These are phyloP conservation scores for Phaethon lepturus DNA, from an alignment of 2,113 vertebrate genomes.

Conservation along the genomic window DNA sequence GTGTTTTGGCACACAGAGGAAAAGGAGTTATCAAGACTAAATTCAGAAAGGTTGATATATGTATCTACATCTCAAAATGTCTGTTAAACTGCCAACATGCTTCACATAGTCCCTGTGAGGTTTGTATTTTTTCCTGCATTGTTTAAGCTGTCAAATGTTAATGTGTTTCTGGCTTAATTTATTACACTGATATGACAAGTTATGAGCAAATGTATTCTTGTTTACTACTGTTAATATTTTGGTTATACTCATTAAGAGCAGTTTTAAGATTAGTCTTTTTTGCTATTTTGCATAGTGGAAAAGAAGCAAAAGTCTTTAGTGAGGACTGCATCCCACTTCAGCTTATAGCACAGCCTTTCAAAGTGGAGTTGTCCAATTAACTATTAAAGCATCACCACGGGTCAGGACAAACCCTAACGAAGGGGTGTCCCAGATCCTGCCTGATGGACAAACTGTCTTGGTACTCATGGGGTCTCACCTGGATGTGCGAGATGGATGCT, in stretches of 20 bases:
- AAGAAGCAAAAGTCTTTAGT: constrained; percentile 14
- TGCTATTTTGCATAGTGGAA: constrained; percentile 59
- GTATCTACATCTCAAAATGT: constrained; percentile 65
- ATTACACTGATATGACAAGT: constrained; percentile 65
- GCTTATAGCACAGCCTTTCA: neutral
- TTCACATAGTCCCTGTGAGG: constrained; percentile 65
- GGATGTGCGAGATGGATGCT: neutral
- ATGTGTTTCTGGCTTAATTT: constrained; percentile 71
- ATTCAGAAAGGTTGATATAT: constrained; percentile 67
- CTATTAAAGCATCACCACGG: neutral
- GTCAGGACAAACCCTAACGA: neutral
- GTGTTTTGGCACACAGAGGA: constrained; percentile 63
- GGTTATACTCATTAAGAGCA: constrained; percentile 75
- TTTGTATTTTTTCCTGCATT: constrained; percentile 65
- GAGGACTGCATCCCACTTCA: neutral
- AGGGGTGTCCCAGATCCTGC: neutral
- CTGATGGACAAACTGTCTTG: neutral
- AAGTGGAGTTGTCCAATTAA: neutral
- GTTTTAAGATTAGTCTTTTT: constrained; percentile 75
- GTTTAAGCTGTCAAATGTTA: constrained; percentile 73
- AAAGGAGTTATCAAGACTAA: constrained; percentile 66
- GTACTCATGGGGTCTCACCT: neutral
- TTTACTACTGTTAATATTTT: constrained; percentile 67
- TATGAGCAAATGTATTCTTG: constrained; percentile 60
- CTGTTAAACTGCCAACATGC: constrained; percentile 67